A percentile compares a stretch with the other conserved stretches of the same genome.
phyloP scores from a whole-genome alignment of 1,140 invertebrate species.

The Oncopodura yosiiana region DNA sequence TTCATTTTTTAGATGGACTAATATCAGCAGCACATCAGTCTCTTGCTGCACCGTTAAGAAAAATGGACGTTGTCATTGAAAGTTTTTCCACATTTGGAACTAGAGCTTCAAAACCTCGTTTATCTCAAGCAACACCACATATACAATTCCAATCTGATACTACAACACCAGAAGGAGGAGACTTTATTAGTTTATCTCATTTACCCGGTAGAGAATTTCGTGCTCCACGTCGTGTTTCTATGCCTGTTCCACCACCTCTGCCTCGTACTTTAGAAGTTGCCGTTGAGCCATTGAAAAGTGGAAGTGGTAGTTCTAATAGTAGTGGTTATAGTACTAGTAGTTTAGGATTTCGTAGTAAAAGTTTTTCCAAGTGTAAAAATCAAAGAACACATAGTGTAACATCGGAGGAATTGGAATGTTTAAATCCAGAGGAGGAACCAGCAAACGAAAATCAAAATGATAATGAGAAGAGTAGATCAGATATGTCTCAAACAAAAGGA shows the following conservation, averaged over 20 bases:
- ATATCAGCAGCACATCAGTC: conserved; percentile 1
- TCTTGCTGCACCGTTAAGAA: conserved; percentile 14
- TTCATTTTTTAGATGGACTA: not conserved
- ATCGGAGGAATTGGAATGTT: conserved; percentile 20
- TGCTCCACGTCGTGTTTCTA: conserved; percentile 9
- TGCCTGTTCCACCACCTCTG: conserved; percentile 18
- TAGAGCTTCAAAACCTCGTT: conserved; percentile 19
- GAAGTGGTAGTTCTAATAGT: conserved; percentile 21
- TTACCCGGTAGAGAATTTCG: conserved; percentile 25
- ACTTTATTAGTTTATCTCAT: conserved; percentile 23
- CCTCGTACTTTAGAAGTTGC: conserved; percentile 3
- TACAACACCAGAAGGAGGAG: not conserved
- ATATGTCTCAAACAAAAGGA: not conserved
- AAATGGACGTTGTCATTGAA: conserved; percentile 18
- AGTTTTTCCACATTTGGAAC: conserved; percentile 32
- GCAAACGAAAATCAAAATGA: not conserved
- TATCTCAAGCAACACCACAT: conserved; percentile 18
- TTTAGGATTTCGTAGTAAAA: conserved; percentile 5
- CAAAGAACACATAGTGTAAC: conserved; percentile 17
- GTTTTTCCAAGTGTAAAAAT: not conserved
- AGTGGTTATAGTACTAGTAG: conserved; percentile 22
- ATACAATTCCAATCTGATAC: conserved; percentile 15
- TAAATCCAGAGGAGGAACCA: conserved; percentile 11
- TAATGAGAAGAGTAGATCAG: not conserved
- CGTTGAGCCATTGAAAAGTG: conserved; percentile 10